phyloP scores from a whole-genome alignment of 2,113 vertebrate species.

The Amia ocellicauda region DNA sequence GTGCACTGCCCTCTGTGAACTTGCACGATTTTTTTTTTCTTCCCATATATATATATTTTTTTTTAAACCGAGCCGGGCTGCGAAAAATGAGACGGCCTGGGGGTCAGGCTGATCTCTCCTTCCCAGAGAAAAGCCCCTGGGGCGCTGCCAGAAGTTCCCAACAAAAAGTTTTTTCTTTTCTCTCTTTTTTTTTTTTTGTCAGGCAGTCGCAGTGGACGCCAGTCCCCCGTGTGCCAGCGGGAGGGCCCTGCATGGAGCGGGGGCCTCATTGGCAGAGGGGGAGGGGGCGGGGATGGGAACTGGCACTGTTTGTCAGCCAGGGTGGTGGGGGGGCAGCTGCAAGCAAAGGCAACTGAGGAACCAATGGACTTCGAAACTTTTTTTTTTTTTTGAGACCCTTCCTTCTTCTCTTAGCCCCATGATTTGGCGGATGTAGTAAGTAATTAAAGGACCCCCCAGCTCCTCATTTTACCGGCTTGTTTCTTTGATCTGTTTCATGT shows the following conservation, averaged over 20 bases:
- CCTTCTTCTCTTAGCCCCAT: constrained; percentile 67
- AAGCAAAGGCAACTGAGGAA: constrained; percentile 72
- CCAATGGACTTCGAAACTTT: constrained; percentile 83
- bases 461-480: constrained; percentile 77
- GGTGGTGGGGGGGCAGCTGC: constrained; percentile 58
- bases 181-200: constrained; percentile 32
- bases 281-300: constrained; percentile 67
- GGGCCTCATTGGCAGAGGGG: constrained; percentile 68
- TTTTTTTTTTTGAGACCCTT: constrained; percentile 63
- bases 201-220: constrained; percentile 58
- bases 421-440: constrained; percentile 85
- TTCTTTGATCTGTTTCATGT: constrained; percentile 93
- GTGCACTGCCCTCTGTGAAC: constrained; percentile 75
- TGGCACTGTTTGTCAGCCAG: constrained; percentile 61
- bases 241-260: constrained; percentile 59
- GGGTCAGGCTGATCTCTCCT: constrained; percentile 52
- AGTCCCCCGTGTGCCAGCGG: constrained; percentile 52
- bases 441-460: constrained; percentile 95
- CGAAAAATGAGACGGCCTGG: constrained; percentile 56
- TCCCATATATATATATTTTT: no score
- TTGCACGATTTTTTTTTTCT: constrained; percentile 54
- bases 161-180: constrained; percentile 53
- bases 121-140: constrained; percentile 61
- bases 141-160: constrained; percentile 64
- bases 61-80: constrained; percentile 61